phyloP scores from a whole-genome alignment of 2,888 invertebrate genomes.

The Odontocolon sp. region DNA sequence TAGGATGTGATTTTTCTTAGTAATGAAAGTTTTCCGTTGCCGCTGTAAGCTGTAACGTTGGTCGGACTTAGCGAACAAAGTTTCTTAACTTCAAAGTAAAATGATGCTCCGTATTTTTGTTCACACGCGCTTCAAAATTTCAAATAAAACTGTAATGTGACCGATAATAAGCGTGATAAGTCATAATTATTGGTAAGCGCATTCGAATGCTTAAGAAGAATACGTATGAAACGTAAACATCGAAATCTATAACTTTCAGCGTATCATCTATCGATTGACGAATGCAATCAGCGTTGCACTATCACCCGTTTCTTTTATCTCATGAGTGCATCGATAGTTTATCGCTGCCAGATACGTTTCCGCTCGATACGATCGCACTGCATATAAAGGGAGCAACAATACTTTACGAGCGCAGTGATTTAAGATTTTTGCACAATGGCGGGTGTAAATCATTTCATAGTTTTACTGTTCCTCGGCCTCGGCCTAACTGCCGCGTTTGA shows the following conservation, averaged over 20 bases:
- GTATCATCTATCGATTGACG: conserved; percentile 37
- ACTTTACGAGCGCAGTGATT: conserved; percentile 26
- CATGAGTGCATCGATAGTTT: conserved; percentile 23
- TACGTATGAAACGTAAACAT: too few relatives aligned
- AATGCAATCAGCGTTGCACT: too few relatives aligned
- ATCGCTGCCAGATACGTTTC: conserved; percentile 1
- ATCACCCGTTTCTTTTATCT: conserved; percentile 10
- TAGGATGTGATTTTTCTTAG: too few relatives aligned
- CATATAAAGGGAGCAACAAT: conserved; percentile 25
- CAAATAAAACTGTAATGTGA: too few relatives aligned
- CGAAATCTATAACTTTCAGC: conserved; percentile 12
- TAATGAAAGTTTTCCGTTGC: neutral
- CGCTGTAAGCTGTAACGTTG: neutral
- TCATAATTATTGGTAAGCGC: conserved; percentile 5
- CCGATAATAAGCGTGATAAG: too few relatives aligned
- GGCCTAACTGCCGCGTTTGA: conserved; percentile 59
- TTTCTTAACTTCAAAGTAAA: neutral
- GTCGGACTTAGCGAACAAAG: conserved; percentile 9
- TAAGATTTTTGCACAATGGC: conserved; percentile 47
- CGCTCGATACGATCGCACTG: neutral
- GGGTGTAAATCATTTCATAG: conserved; percentile 27
- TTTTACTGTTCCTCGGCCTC: conserved; percentile 61
- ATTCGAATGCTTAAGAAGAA: neutral
- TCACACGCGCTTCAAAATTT: neutral
- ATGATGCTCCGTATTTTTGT: neutral